phyloP scores from a whole-genome alignment of 2,797 vertebrate genomes.

The Sebastes taczanowskii region DNA sequence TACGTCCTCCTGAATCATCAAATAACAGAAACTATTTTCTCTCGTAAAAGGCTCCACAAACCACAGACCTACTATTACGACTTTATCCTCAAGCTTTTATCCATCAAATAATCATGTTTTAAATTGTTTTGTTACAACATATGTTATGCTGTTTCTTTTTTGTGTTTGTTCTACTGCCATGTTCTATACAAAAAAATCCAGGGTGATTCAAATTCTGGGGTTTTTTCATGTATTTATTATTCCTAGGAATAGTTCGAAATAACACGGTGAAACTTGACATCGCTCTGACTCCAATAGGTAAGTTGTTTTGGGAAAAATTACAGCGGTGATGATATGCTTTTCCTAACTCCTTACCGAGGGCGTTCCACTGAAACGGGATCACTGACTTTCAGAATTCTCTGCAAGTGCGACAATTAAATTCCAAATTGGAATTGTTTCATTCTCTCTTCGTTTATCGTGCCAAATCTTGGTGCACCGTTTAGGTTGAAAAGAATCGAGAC shows the following conservation, averaged over 20 bases:
- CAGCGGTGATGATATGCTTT: conserved; percentile 83
- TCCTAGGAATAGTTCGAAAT: conserved; percentile 99
- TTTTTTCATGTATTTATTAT: conserved; percentile 99
- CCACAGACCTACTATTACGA: conserved; percentile 65
- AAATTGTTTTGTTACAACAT: conserved; percentile 77
- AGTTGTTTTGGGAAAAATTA: conserved; percentile 86
- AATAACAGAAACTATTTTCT: conserved; percentile 51
- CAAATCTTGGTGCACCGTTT: conserved; percentile 93
- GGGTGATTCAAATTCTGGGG: conserved; percentile 96
- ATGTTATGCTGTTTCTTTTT: conserved; percentile 86
- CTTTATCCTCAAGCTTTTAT: conserved; percentile 72
- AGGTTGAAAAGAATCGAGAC: conserved; percentile 86
- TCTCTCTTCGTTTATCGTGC: conserved; percentile 96
- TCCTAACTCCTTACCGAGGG: conserved; percentile 89
- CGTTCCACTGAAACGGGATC: conserved; percentile 88
- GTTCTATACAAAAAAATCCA: conserved; percentile 93
- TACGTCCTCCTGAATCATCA: conserved; percentile 62
- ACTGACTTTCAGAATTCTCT: conserved; percentile 96
- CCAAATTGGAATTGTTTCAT: conserved; percentile 99
- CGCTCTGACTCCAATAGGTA: conserved; percentile 90
- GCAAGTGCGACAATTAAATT: conserved; percentile 95
- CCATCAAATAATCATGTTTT: conserved; percentile 66
- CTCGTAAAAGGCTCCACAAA: conserved; percentile 63
- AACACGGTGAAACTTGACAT: conserved; percentile 97
- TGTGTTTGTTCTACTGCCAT: conserved; percentile 92